phyloP scores from a whole-genome alignment of 2,113 vertebrate genomes.

The Embiotoca jacksoni region DNA sequence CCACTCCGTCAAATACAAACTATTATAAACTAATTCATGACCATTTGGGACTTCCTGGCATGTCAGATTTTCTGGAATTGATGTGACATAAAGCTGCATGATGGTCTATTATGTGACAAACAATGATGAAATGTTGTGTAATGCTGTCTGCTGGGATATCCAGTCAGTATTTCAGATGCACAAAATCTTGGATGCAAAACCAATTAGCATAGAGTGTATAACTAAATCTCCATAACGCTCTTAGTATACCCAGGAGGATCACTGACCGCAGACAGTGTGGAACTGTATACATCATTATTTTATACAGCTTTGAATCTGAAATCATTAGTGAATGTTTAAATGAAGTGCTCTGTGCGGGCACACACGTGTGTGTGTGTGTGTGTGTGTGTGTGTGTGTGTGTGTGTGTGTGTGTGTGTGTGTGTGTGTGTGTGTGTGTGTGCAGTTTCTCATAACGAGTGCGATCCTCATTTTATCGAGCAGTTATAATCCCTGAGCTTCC shows the following conservation, averaged over 20 bases:
- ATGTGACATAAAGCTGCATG: conserved; percentile 48
- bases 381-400: neutral
- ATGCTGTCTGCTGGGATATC: conserved; percentile 59
- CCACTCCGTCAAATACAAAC: neutral
- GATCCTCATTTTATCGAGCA: conserved; percentile 38
- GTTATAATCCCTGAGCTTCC: conserved; percentile 23
- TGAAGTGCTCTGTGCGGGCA: conserved; percentile 17
- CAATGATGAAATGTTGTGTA: conserved; percentile 44
- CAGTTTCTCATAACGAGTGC: neutral
- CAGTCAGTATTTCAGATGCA: conserved; percentile 50
- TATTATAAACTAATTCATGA: conserved; percentile 27
- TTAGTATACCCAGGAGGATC: conserved; percentile 40
- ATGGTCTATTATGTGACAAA: conserved; percentile 44
- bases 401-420: neutral
- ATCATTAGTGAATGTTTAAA: conserved; percentile 50
- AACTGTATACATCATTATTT: conserved; percentile 56
- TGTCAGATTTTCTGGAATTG: conserved; percentile 16
- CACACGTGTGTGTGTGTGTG: conserved; percentile 5
- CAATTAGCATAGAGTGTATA: conserved; percentile 68
- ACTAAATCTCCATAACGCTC: conserved; percentile 54
- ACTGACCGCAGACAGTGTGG: conserved; percentile 34
- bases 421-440: neutral
- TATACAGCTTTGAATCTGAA: conserved; percentile 28
- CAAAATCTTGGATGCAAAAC: conserved; percentile 70
- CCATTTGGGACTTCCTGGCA: conserved; percentile 3